Conservation (phyloP, 2,797 vertebrate species). For the Anabacerthia variegaticeps region DNA sequence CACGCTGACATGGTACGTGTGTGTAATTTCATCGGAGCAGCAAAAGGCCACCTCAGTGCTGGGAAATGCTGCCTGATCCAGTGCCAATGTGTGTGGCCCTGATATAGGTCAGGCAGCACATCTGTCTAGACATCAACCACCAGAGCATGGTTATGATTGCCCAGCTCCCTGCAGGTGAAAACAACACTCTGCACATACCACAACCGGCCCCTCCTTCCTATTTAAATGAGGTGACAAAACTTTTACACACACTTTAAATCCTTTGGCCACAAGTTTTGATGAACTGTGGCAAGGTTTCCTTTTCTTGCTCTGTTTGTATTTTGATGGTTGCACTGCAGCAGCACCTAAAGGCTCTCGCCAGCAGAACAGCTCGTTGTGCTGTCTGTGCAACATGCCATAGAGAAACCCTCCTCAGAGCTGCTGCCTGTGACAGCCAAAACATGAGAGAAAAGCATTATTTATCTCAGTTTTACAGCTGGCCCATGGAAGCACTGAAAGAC, state of each 20-base stretch:
- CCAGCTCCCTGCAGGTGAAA: not conserved
- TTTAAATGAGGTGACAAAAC: not conserved
- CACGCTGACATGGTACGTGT: not conserved
- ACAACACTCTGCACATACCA: not conserved
- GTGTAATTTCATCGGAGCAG: not conserved
- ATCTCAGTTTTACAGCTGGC: not conserved
- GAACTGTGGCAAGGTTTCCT: not conserved
- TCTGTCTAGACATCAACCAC: not conserved
- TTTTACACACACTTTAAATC: rapidly evolving
- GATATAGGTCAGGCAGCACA: not conserved
- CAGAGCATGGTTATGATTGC: not conserved
- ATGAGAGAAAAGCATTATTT: rapidly evolving
- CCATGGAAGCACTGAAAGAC: not conserved
- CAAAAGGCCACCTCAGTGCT: not conserved
- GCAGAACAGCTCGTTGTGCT: not conserved
- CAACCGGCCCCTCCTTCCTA: not conserved
- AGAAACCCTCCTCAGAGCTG: not conserved
- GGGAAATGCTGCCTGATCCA: not conserved
- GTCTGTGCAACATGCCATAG: not conserved
- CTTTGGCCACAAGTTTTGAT: not conserved
- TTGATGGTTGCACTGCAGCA: not conserved
- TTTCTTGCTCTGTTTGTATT: not conserved
- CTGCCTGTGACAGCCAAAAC: not conserved
- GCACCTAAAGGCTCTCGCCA: conserved; percentile 13
- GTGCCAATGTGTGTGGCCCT: rapidly evolving